Conservation (phyloP, 2,797 vertebrate genomes). For the Mormyrus proboscirostris region DNA sequence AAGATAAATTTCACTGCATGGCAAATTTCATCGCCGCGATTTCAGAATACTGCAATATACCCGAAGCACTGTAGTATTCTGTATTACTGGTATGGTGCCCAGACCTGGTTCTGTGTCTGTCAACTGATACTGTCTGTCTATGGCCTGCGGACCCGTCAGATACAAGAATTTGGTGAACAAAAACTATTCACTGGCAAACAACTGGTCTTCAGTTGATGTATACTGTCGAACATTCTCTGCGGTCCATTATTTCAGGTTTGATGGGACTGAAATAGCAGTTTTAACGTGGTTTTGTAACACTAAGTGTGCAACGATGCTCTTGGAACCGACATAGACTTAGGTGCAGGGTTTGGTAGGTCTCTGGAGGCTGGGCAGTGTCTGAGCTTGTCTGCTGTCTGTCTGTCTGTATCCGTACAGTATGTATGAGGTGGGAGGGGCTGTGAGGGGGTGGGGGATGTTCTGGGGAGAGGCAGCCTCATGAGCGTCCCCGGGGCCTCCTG, state of each 20-base stretch:
- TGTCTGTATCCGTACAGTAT: not conserved
- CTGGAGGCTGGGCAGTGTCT: not conserved
- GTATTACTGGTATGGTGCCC: not conserved
- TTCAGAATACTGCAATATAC: not conserved
- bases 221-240: not conserved
- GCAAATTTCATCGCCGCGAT: not conserved
- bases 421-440: not conserved
- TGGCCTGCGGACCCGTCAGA: not conserved
- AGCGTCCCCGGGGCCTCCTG: slow-evolving; percentile 66
- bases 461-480: slow-evolving; percentile 36
- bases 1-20: not conserved
- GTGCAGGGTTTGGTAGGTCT: not conserved
- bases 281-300: not conserved
- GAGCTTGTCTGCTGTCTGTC: not conserved
- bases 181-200: not conserved
- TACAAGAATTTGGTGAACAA: not conserved
- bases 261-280: not conserved
- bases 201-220: not conserved
- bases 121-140: not conserved
- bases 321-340: not conserved
- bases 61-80: not conserved
- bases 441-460: slow-evolving; percentile 18
- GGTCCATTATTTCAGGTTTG: not conserved
- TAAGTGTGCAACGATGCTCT: not conserved
- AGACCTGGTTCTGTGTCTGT: not conserved